Evolutionary conservation across 2,113 vertebrate genomes (phyloP).

Genomic region (Prunella himalayana): DNA sequence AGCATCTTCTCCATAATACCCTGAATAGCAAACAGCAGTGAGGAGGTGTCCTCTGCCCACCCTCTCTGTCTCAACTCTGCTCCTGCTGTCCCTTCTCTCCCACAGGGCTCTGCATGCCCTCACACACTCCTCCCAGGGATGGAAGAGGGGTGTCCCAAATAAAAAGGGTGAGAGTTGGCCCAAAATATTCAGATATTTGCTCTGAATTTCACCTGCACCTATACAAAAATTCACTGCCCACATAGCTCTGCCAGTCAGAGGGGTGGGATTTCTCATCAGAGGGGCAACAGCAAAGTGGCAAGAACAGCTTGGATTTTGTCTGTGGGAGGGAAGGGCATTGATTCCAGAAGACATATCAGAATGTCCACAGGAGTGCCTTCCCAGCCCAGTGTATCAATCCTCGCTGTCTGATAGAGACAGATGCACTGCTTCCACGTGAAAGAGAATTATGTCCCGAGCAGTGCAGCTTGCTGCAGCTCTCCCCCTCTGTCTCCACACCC

Average conservation of each 20-base stretch:
- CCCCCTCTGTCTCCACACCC: not conserved
- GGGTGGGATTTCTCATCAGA: not conserved
- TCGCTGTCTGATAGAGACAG: not conserved
- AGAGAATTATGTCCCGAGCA: not conserved
- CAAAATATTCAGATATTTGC: not conserved
- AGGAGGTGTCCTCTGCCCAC: not conserved
- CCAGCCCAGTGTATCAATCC: not conserved
- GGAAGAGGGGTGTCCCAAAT: not conserved
- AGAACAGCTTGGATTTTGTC: not conserved
- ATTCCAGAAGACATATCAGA: not conserved
- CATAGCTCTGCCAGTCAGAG: not conserved
- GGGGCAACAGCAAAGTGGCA: not conserved
- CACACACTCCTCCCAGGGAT: not conserved
- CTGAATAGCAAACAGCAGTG: not conserved
- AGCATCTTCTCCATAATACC: not conserved
- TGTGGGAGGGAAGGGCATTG: not conserved
- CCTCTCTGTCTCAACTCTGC: not conserved
- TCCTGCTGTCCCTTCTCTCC: not conserved
- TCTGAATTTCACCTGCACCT: not conserved
- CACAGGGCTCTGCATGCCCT: not conserved
- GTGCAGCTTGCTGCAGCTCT: not conserved
- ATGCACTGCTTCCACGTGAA: not conserved
- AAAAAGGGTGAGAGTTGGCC: not conserved
- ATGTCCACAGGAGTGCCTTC: not conserved
- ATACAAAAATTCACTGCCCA: not conserved